A percentile compares a stretch with the other conserved stretches of the same genome.
phyloP scores from a whole-genome alignment of 2,888 invertebrate genomes.

The Nomada lathburiana region DNA sequence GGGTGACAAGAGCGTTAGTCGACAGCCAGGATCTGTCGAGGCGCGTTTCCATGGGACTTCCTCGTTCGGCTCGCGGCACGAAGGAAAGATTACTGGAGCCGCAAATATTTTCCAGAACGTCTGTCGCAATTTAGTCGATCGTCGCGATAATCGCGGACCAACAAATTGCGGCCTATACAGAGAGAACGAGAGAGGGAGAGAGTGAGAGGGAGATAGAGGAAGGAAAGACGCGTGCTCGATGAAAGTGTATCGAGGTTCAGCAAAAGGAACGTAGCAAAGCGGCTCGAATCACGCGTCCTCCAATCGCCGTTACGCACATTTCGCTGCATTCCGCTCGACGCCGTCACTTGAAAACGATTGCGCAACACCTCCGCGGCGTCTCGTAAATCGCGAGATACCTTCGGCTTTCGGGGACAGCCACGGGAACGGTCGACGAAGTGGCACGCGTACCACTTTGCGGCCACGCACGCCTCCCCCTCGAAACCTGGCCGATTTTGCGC shows the following conservation, averaged over 20 bases:
- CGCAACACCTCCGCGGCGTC: neutral
- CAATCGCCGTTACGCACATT: neutral
- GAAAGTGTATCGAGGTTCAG: constrained; percentile 10
- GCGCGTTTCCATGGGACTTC: too few species aligned
- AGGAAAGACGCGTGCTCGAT: constrained; percentile 8
- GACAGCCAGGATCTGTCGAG: too few species aligned
- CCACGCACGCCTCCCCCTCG: neutral
- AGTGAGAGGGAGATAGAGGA: too few species aligned
- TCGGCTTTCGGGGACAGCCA: neutral
- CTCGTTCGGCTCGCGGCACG: too few species aligned
- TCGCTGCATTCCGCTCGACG: neutral
- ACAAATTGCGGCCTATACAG: neutral
- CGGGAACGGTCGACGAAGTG: constrained; percentile 28
- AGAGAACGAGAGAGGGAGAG: too few species aligned
- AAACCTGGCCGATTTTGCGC: constrained; percentile 34
- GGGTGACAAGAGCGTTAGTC: constrained; percentile 32
- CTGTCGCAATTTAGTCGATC: constrained; percentile 24
- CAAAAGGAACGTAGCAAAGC: neutral
- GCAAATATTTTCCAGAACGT: constrained; percentile 6
- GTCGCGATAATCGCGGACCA: neutral
- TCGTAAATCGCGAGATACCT: constrained; percentile 29
- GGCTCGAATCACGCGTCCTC: constrained; percentile 3
- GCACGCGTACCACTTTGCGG: constrained; percentile 32
- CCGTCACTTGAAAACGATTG: neutral
- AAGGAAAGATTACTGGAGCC: neutral